Conservation (phyloP, 1,140 invertebrate species). For the Drosophila willistoni region DNA sequence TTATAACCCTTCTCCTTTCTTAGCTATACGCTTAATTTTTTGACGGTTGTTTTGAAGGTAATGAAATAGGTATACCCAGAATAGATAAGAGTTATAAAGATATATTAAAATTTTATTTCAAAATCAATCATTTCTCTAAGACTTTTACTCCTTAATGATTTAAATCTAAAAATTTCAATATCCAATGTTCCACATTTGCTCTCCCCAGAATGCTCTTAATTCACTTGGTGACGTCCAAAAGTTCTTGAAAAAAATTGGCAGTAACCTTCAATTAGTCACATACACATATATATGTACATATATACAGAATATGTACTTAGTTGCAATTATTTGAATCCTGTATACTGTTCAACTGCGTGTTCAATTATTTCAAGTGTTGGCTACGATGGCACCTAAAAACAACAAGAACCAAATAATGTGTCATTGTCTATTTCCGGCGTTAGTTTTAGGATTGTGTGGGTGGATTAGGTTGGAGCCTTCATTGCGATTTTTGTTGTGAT, state of each 20-base stretch:
- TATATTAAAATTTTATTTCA: too few relatives aligned
- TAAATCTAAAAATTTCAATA: too few relatives aligned
- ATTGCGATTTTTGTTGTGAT: neutral
- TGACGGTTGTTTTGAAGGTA: too few relatives aligned
- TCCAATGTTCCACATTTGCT: too few relatives aligned
- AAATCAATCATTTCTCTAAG: too few relatives aligned
- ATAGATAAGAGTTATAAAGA: too few relatives aligned
- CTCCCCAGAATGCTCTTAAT: too few relatives aligned
- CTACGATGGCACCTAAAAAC: conserved; percentile 41
- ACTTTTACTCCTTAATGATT: too few relatives aligned
- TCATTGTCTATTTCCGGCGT: conserved; percentile 74
- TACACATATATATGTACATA: neutral
- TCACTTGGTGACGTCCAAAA: neutral
- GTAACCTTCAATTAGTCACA: conserved; percentile 43
- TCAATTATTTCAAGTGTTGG: conserved; percentile 76
- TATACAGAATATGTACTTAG: neutral
- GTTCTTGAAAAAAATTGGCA: conserved; percentile 29
- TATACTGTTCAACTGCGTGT: conserved; percentile 59
- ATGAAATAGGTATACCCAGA: too few relatives aligned
- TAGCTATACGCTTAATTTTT: too few relatives aligned
- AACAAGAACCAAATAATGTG: conserved; percentile 58
- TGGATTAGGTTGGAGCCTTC: conserved; percentile 25
- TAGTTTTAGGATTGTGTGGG: conserved; percentile 32
- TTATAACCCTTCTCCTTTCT: too few relatives aligned
- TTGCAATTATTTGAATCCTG: conserved; percentile 41